Evolutionary conservation across 1,140 invertebrate species (phyloP).

Genomic region (Harpegnathos saltator): DNA sequence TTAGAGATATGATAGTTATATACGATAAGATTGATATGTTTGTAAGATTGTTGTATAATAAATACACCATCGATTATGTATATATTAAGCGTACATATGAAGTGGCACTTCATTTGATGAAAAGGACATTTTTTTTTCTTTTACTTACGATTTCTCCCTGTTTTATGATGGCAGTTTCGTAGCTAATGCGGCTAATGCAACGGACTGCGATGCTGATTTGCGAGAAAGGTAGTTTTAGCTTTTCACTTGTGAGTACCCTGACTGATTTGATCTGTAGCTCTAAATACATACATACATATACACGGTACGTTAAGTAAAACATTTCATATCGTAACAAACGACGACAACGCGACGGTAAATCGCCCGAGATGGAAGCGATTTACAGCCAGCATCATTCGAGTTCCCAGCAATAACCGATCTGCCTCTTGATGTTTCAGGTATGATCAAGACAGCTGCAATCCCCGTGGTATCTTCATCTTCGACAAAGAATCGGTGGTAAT

Average conservation of each 20-base stretch:
- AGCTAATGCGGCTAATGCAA: constrained; percentile 36
- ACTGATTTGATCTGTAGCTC: constrained; percentile 48
- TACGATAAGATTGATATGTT: constrained; percentile 1
- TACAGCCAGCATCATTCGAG: background rate
- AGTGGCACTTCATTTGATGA: constrained; percentile 24
- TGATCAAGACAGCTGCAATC: constrained; percentile 67
- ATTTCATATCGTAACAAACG: constrained; percentile 8
- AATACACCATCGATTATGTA: constrained; percentile 5
- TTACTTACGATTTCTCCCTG: background rate
- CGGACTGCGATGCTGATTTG: constrained; percentile 49
- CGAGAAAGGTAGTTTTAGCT: constrained; percentile 53
- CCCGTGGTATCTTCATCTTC: constrained; percentile 82
- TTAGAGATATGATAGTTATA: background rate
- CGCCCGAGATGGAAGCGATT: background rate
- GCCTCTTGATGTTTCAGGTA: constrained; percentile 81
- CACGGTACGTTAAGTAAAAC: background rate
- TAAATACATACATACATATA: constrained; percentile 11
- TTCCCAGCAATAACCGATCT: constrained; percentile 41
- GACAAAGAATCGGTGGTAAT: constrained; percentile 83
- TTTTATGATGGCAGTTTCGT: constrained; percentile 35
- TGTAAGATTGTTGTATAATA: constrained; percentile 30
- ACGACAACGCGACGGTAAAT: background rate
- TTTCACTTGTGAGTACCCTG: constrained; percentile 55
- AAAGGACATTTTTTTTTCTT: background rate
- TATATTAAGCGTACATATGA: background rate